Percentiles rank a stretch among this genome's conserved stretches.
These are phyloP conservation scores for Muschampia plurimacula DNA, from an alignment of 2,888 invertebrate genomes.

Conservation along the genomic window DNA sequence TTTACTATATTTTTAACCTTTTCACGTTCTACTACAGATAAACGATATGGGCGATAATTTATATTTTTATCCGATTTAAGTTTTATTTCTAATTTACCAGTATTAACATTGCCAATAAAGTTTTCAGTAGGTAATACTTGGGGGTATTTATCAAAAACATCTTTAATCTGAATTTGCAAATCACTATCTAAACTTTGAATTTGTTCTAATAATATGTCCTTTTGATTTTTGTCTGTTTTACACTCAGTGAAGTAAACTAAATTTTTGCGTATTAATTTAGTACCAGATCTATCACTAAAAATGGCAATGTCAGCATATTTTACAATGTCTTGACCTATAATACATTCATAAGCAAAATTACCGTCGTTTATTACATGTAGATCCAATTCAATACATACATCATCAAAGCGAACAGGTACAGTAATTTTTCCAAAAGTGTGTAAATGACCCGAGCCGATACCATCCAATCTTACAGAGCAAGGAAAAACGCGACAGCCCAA, in stretches of 20 bases:
- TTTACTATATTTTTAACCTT: conserved; percentile 41
- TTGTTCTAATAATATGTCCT: conserved; percentile 12
- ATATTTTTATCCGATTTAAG: conserved; percentile 43
- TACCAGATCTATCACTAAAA: conserved; percentile 7
- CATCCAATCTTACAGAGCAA: conserved; percentile 17
- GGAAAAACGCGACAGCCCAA: conserved; percentile 12
- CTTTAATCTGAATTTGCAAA: conserved; percentile 39
- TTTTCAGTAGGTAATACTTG: conserved; percentile 28
- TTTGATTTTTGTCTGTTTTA: conserved; percentile 11
- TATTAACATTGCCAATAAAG: conserved; percentile 37
- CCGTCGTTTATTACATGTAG: conserved; percentile 5
- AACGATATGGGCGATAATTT: conserved; percentile 46
- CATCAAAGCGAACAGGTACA: conserved; percentile 14
- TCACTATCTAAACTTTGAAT: conserved; percentile 31
- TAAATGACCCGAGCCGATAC: conserved; percentile 12
- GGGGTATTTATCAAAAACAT: conserved; percentile 41
- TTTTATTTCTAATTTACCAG: conserved; percentile 42
- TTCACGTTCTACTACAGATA: conserved; percentile 39
- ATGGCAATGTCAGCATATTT: conserved; percentile 17
- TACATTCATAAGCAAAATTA: conserved; percentile 18
- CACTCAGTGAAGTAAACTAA: conserved; percentile 11
- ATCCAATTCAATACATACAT: conserved; percentile 10
- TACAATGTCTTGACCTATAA: conserved; percentile 16
- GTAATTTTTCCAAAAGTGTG: conserved; percentile 14
- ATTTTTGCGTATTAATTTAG: conserved; percentile 19